These are phyloP conservation scores for Galerucella calmariensis DNA, from an alignment of 2,888 invertebrate genomes.

Conservation along the genomic window DNA sequence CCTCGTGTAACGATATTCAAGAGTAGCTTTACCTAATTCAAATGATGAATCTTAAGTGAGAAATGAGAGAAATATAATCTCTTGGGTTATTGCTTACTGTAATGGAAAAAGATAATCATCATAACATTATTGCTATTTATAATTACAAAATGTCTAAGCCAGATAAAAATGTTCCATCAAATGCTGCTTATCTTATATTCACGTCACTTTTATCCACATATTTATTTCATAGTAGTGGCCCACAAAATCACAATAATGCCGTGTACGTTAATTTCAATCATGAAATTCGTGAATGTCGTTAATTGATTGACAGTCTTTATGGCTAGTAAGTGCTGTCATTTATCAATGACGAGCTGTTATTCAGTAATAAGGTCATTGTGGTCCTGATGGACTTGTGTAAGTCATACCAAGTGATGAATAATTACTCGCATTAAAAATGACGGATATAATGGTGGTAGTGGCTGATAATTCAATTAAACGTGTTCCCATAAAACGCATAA, in stretches of 20 bases:
- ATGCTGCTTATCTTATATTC: not conserved
- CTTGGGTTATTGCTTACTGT: too few relatives aligned
- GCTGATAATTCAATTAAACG: not conserved
- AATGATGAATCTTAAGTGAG: too few relatives aligned
- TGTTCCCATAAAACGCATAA: not conserved
- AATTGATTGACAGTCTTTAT: constrained; percentile 30
- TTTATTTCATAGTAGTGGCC: not conserved
- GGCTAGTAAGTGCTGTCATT: constrained; percentile 33
- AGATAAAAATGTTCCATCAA: not conserved
- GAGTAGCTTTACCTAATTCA: too few relatives aligned
- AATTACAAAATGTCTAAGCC: not conserved
- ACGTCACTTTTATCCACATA: constrained; percentile 8
- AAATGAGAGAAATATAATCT: too few relatives aligned
- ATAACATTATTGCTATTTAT: not conserved
- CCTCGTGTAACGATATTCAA: too few relatives aligned
- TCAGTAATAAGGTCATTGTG: constrained; percentile 31
- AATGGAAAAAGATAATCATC: not conserved
- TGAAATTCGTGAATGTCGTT: constrained; percentile 23
- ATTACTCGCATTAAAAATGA: constrained; percentile 23
- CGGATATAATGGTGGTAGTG: not conserved
- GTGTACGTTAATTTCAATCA: not conserved
- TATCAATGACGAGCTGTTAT: constrained; percentile 30
- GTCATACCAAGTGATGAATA: constrained; percentile 31
- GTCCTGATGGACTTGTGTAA: constrained; percentile 27
- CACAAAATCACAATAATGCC: not conserved